Evolutionary conservation across 2,113 vertebrate species (phyloP).

Genomic region (Talpa occidentalis): DNA sequence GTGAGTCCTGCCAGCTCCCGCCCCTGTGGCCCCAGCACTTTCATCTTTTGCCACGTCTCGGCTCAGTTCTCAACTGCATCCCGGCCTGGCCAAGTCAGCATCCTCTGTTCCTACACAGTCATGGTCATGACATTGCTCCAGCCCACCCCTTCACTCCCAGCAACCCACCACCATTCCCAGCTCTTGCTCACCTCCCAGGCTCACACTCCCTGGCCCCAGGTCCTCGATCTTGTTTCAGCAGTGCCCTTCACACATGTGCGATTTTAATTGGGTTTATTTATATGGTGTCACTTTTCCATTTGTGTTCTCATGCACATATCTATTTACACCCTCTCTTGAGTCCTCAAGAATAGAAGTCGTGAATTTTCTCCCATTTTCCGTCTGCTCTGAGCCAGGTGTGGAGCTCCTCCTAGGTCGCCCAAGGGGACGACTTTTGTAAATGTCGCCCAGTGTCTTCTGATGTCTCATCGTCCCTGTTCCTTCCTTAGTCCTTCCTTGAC

Average conservation of each 20-base stretch:
- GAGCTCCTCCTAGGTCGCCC: not conserved
- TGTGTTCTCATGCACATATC: not conserved
- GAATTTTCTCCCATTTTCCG: not conserved
- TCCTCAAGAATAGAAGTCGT: not conserved
- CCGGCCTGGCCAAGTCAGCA: not conserved
- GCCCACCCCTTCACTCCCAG: not conserved
- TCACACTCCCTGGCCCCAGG: not conserved
- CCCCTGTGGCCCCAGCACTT: not conserved
- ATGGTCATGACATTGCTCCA: not conserved
- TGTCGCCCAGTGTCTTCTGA: not conserved
- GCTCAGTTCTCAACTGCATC: not conserved
- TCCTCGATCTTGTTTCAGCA: not conserved
- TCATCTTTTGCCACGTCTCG: not conserved
- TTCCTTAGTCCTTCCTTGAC: not conserved
- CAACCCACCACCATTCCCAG: not conserved
- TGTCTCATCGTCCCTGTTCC: not conserved
- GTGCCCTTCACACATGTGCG: not conserved
- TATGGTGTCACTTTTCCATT: conserved; percentile 34
- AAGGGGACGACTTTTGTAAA: not conserved
- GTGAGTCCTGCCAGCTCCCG: not conserved
- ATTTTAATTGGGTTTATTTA: conserved; percentile 46
- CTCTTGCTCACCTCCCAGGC: not conserved
- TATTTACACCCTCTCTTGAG: not conserved
- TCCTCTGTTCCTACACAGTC: not conserved
- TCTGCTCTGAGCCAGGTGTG: not conserved